These are phyloP conservation scores for Macheiramphus alcinus DNA, from an alignment of 2,113 vertebrate species.

Conservation along the genomic window DNA sequence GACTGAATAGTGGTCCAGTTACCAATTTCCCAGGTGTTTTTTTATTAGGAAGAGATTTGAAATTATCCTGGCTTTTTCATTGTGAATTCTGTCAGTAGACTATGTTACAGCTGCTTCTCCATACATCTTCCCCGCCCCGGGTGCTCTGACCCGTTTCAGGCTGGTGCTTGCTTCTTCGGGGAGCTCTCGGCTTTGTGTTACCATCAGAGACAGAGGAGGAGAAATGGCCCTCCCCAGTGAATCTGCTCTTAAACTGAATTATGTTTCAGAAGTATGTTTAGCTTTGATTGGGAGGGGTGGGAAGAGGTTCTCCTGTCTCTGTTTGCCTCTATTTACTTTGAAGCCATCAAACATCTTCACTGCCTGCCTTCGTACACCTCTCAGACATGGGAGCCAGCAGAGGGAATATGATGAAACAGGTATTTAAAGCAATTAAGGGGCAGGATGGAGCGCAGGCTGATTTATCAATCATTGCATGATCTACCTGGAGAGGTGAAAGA, in stretches of 20 bases:
- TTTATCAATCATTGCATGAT: constrained; percentile 20
- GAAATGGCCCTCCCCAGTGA: not conserved
- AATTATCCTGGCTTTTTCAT: not conserved
- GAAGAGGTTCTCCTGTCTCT: not conserved
- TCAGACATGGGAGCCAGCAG: not conserved
- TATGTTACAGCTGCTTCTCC: not conserved
- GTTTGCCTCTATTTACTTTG: not conserved
- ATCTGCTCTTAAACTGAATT: not conserved
- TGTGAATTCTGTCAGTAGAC: not conserved
- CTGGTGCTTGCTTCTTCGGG: not conserved
- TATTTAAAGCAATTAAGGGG: constrained; percentile 33
- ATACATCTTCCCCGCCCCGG: not conserved
- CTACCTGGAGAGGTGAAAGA: not conserved
- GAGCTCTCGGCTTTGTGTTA: not conserved
- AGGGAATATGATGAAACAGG: not conserved
- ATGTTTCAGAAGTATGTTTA: not conserved
- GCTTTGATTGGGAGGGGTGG: not conserved
- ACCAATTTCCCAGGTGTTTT: not conserved
- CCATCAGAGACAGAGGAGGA: not conserved
- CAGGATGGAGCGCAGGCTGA: constrained; percentile 28
- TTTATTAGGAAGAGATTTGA: not conserved
- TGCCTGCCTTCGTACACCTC: not conserved
- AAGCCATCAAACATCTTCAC: not conserved
- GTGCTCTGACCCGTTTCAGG: not conserved
- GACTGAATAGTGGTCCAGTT: not conserved